Evolutionary conservation across 2,113 vertebrate species (phyloP).

Genomic region (Butastur rufipennis): DNA sequence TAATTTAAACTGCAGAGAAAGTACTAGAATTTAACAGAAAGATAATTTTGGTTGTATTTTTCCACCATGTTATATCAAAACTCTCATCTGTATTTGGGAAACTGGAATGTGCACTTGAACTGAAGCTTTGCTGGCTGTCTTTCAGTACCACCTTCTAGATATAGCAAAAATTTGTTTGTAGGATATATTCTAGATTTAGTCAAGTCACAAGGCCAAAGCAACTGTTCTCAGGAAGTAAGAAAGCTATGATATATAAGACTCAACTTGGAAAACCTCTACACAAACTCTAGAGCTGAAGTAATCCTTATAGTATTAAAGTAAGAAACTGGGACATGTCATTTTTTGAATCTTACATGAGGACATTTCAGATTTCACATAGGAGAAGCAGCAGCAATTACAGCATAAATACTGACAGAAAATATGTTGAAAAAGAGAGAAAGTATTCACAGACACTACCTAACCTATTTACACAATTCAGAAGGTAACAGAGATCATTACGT

Average conservation of each 20-base stretch:
- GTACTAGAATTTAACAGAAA: neutral
- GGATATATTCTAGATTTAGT: neutral
- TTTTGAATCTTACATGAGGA: neutral
- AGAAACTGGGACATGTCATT: neutral
- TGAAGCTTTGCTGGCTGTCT: neutral
- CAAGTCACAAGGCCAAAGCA: neutral
- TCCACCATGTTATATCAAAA: neutral
- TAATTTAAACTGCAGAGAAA: neutral
- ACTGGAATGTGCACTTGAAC: neutral
- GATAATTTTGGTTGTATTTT: neutral
- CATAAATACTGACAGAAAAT: neutral
- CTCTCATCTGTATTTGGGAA: neutral
- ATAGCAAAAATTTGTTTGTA: neutral
- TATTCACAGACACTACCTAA: neutral
- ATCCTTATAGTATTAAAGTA: neutral
- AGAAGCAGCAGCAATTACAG: neutral
- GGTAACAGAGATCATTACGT: neutral
- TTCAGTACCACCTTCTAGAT: neutral
- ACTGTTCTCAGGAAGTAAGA: neutral
- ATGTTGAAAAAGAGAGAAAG: neutral
- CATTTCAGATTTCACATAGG: neutral
- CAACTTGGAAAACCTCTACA: neutral
- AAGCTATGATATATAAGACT: neutral
- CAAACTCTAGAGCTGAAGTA: neutral
- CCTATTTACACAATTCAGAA: neutral